Base-by-base conservation (phyloP, 2,888 invertebrate species). In the Psylliodes chrysocephalus region DNA sequence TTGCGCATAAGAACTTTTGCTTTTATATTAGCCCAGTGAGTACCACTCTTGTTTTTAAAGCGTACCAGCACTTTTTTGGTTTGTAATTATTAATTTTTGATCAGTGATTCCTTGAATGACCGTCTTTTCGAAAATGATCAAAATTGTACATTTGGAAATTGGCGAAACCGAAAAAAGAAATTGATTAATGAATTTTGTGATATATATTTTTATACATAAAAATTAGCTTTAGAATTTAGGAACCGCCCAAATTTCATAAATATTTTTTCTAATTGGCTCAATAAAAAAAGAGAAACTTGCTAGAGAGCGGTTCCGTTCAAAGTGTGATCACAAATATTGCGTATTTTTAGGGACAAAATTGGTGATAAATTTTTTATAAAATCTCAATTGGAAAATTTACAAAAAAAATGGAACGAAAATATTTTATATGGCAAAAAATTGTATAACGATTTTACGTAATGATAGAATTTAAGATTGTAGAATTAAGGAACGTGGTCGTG, bases 181-280 rank as follows among this genome's bases (percentile, higher is more conserved):
- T 69, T 59, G 63, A 67, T 61, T 69, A 14, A 65, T 71, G 67
- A 73, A 75, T 73, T 75, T 78, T 78, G 77, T 78, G 78, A 78
- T 79, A 77, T 77, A 74, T 75, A 75, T 74, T 76, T 75, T 74
- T 76, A 73, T 75, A 76, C 75, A 66, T 74, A 73, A 61, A 67
- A 55, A 66, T 67, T 65, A 69, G 70, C 64, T 68, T 66, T 69
- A 71, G 65, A 63, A 33, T 17, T 53, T 70, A 69, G 68, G 71
- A 53, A 71, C 68, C 65, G 68, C 68, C 51, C 55, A 66, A 65
- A 67, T 70, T 70, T 69, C 52, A 42, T 54, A 47, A 54, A 64
- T 69, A 68, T 70, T 67, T 66, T 69, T 67, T 69, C 66, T 44
- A 71, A 71, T 73, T 72, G 75, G 75, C 75, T 75, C 75, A 76